Evolutionary conservation across 2,888 invertebrate genomes (phyloP).

Genomic region (Zaprionus bogoriensis): DNA sequence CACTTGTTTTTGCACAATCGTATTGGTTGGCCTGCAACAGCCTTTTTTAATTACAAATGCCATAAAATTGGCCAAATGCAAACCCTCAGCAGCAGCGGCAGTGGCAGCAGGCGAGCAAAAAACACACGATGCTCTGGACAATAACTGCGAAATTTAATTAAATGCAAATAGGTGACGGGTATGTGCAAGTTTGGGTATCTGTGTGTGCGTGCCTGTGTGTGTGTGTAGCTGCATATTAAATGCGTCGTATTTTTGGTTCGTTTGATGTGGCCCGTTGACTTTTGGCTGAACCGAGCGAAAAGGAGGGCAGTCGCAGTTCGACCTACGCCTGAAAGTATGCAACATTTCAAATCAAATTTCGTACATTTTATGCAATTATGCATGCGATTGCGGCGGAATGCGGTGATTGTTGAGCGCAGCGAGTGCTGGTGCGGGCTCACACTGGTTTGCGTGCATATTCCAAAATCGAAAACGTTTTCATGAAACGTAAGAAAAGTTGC

Average conservation of each 20-base stretch:
- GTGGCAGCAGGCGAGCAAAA: constrained; percentile 23
- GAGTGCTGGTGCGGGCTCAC: constrained; percentile 1
- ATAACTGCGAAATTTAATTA: constrained; percentile 72
- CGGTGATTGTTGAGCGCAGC: constrained; percentile 7
- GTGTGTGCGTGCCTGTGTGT: constrained; percentile 6
- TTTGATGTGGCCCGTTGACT: no score
- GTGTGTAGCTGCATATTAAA: constrained; percentile 62
- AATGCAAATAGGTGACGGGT: constrained; percentile 64
- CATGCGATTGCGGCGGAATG: constrained; percentile 62
- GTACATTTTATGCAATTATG: constrained; percentile 71
- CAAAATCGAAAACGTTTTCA: no score
- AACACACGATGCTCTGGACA: constrained; percentile 57
- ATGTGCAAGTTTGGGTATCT: constrained; percentile 10
- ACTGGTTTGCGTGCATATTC: no score
- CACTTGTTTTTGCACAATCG: not conserved
- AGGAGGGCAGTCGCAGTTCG: constrained; percentile 47
- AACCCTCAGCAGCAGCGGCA: constrained; percentile 1
- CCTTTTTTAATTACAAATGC: constrained; percentile 72
- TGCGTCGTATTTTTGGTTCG: constrained; percentile 53
- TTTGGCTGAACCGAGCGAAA: no score
- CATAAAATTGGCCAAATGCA: constrained; percentile 49
- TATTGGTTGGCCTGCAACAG: constrained; percentile 64
- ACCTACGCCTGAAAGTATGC: constrained; percentile 51
- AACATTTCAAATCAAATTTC: constrained; percentile 69
- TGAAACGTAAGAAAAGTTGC: no score